Evolutionary conservation across 2,113 vertebrate genomes (phyloP), one percentile per base, ranked within the genome.

Genomic region (Corythoichthys haematopterus): DNA sequence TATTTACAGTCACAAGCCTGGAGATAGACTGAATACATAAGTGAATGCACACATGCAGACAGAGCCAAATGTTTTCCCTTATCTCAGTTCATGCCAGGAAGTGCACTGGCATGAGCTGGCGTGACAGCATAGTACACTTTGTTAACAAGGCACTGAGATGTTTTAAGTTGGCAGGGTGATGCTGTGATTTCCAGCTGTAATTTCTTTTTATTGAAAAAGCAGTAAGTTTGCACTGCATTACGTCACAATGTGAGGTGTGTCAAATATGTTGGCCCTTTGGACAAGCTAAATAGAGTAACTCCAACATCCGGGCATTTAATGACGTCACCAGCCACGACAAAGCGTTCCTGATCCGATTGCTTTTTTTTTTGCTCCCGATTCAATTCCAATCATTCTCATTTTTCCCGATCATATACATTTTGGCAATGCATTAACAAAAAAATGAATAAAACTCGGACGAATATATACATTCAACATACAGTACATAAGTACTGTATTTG

Each of bases 51-150:
- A 70, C 9, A 2, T 63, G 55, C 43, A 47, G 75, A 20, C 1
- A 16, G 64, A 35, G 59, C 55, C 48, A 50, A 73, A 77, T 78
- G 61, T 65, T 77, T 74, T 57, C 66, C 64, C 53, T 64, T 38
- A n/a, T 79, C 65, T 84, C 75, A 81, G 79, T 74, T 8, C 7
- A 43, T 80, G 72, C 83, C 84, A 76, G 80, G 71, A 78, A 86
- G 43, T 79, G 64, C 70, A 47, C 64, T 20, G 81, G 46, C 75
- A 74, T 70, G 67, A 71, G 43, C 66, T 20, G 81, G 50, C 75
- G 74, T 70, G 67, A 71, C 71, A 69, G 52, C 52, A 55, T 55
- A 3, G 20, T 4, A 20, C 20, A 57, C 55, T 36, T 57, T 57
- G 40, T 46, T 46, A 62, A 62, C 60, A 62, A 62, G 60, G 43